These are phyloP conservation scores for Poecilobothrus nobilitatus DNA, from an alignment of 2,888 invertebrate genomes.

Conservation along the genomic window DNA sequence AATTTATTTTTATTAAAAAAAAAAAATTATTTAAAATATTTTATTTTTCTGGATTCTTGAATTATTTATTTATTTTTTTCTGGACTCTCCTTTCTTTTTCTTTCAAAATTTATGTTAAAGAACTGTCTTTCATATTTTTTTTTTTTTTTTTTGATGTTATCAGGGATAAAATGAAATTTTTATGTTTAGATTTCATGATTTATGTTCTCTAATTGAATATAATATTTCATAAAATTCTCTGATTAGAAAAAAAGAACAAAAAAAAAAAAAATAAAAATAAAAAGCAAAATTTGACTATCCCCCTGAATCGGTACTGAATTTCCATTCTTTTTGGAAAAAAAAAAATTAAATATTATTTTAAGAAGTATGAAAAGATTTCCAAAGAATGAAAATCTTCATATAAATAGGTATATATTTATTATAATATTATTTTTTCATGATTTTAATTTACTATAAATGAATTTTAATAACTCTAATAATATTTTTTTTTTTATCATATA, in stretches of 20 bases:
- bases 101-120: too few relatives aligned
- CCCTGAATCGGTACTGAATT: background rate
- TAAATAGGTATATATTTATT: background rate
- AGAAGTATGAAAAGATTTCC: background rate
- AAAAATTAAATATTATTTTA: too few relatives aligned
- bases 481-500: background rate
- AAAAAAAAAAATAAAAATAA: background rate
- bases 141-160: too few relatives aligned
- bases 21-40: background rate
- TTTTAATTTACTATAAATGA: background rate
- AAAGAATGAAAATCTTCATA: background rate
- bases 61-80: background rate
- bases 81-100: background rate
- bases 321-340: too few relatives aligned
- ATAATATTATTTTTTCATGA: background rate
- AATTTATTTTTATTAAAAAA: background rate
- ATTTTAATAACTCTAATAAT: slow-evolving; percentile 6
- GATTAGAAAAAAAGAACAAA: background rate
- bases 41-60: background rate
- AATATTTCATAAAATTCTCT: background rate
- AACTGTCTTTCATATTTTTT: too few relatives aligned
- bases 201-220: slow-evolving; percentile 6
- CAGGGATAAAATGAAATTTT: too few relatives aligned
- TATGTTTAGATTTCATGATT: background rate
- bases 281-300: background rate